Base-by-base conservation (phyloP, 2,113 vertebrate species). In the Petromus typicus region DNA sequence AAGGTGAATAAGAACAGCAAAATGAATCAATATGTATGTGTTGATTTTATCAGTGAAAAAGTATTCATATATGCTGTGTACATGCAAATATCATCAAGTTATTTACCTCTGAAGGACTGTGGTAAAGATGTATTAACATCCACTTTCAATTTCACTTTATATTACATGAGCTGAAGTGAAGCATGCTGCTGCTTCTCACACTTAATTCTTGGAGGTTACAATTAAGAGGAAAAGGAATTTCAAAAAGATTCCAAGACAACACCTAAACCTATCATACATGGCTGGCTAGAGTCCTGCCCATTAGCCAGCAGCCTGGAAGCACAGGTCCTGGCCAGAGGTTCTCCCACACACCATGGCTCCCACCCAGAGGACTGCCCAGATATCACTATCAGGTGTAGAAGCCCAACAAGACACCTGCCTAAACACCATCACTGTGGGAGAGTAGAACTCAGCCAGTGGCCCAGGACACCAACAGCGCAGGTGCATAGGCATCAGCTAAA, bases 1-100 rank as follows among this genome's bases (percentile, higher is more conserved):
- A 93, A 93, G 57, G 45, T 69, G 67, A 45, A 84, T 84, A 95
- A 96, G 76, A 92, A 96, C 89, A n/a, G 9, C 71, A 45, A 95
- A 48, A 85, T 10, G 16, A 11, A 7, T 40, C 51, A 0, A 37
- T 30, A 61, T 81, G 56, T 95, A 86, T 90, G 16, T 76, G 14
- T 88, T 66, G 91, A 73, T 69, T 48, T 40, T 75, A 1, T 51
- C 69, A 95, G 18, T 64, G 54, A 79, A 69, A n/a, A 85, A 11
- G 16, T 7, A 32, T 30, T 1, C 37, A 56, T 11, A 13, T 75
- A 82, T 59, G 81, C 6, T 66, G 34, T 23, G 37, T 20, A 66
- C 23, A 90, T 82, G 40, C 54, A 82, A 90, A 16, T 89, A 30
- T 3, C 5, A 84, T 34, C 51, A 40, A 45, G 40, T 67, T 40